Base-by-base conservation (phyloP, 1,140 invertebrate species). In the Heliconius hermathena region DNA sequence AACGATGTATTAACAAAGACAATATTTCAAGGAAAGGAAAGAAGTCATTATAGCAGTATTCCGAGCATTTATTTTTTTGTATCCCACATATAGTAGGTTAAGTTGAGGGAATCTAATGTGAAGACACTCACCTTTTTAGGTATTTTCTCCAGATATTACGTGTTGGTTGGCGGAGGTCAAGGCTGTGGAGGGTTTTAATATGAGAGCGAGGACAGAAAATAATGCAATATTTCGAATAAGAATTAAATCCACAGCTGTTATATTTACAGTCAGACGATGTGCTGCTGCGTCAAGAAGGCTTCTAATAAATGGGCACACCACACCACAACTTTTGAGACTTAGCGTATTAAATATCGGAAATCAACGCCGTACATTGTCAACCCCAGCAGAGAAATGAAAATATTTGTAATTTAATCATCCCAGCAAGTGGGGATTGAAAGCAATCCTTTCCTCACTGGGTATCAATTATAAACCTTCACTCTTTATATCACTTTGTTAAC, bases 1-100 rank as follows among this genome's bases (percentile, higher is more conserved):
- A 57, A 57, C 54, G 54, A 57, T n/a, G 20, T 57, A 57, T 57
- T 57, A 57, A 57, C 54, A 20, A 57, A n/a, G 54, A 57, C 54
- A 57, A 57, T 57, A 57, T n/a, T 57, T 57, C n/a, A 57, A n/a
- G n/a, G n/a, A 3, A 22, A 57, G 54, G 54, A 57, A 22, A 22
- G 8, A 2, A 9, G 54, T 4, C 18, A 6, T 57, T 22, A 57
- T 22, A 8, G 8, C n/a, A 8, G 54, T 57, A 22, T 22, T 57
- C n/a, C n/a, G 9, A 57, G 18, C n/a, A 57, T 54, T 54, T 20
- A 54, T 57, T 29, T 26, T 66, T 26, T 66, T 66, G 16, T 57
- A 60, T 57, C 0, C 6, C 54, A 0, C 54, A 57, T 22, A 57
- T 22, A 2, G 6, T 1, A 5, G n/a, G 0, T 18, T 1, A 22